A percentile compares a stretch with the other conserved stretches of the same genome.
Conservation (phyloP, 1,140 invertebrate species). For the Achatina immaculata region DNA sequence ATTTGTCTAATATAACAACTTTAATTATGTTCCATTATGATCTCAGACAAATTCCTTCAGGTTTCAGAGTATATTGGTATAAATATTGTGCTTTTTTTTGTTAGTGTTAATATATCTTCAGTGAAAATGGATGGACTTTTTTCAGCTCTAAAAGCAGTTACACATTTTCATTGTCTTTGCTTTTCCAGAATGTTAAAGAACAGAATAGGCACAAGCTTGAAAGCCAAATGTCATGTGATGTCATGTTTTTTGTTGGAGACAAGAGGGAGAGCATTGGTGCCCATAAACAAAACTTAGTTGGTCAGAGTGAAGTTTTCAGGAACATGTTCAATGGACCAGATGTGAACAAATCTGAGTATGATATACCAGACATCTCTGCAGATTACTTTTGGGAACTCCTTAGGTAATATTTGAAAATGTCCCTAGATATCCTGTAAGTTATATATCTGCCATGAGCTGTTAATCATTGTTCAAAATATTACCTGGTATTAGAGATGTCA, state of each 20-base stretch:
- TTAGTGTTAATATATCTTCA: too few species aligned
- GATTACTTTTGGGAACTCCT: conserved; percentile 43
- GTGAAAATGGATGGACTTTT: background rate
- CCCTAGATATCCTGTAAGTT: too few species aligned
- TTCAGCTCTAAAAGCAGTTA: background rate
- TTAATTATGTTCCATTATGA: too few species aligned
- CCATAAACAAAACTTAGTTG: conserved; percentile 35
- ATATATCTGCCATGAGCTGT: too few species aligned
- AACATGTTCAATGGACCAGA: conserved; percentile 40
- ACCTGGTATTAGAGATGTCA: too few species aligned
- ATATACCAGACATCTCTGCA: conserved; percentile 14
- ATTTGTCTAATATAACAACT: too few species aligned
- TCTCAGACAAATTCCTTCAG: too few species aligned
- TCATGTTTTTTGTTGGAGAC: conserved; percentile 38
- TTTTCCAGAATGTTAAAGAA: conserved; percentile 32
- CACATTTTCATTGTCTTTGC: background rate
- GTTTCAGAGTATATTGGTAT: too few species aligned
- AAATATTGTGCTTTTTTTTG: too few species aligned
- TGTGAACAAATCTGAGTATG: background rate
- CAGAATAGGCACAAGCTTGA: conserved; percentile 40
- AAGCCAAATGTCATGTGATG: conserved; percentile 41
- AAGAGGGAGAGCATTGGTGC: conserved; percentile 36
- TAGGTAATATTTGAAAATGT: conserved; percentile 33
- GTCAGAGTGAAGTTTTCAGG: conserved; percentile 34
- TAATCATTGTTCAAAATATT: too few species aligned